These are phyloP conservation scores for Mongoloraphidia duomilia DNA, from an alignment of 2,888 invertebrate genomes.

Conservation along the genomic window DNA sequence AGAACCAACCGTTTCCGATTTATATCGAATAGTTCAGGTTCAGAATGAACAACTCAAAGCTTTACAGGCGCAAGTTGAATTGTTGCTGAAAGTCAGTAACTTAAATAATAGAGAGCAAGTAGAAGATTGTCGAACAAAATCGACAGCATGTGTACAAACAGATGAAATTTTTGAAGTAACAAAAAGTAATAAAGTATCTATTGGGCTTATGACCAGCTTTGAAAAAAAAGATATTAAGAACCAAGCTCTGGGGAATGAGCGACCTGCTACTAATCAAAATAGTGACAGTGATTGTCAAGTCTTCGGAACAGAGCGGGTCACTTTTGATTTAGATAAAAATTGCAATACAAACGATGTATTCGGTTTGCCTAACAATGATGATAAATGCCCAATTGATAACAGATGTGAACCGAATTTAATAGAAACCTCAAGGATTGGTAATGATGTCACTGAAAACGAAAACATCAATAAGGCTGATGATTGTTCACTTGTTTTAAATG, in stretches of 20 bases:
- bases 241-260: no score
- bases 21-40: conserved; percentile 47
- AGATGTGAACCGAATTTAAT: no score
- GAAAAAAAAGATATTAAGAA: conserved; percentile 25
- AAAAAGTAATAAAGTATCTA: conserved; percentile 38
- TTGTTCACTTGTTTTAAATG: conserved; percentile 1
- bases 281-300: no score
- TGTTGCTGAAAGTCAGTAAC: conserved; percentile 28
- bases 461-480: not conserved
- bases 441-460: not conserved
- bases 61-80: conserved; percentile 48
- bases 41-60: conserved; percentile 51
- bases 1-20: conserved; percentile 41
- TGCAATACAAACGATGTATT: no score
- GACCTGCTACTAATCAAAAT: no score
- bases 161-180: not conserved
- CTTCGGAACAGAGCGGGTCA: no score
- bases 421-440: not conserved
- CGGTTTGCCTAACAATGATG: no score
- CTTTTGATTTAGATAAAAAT: no score
- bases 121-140: not conserved
- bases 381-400: no score
- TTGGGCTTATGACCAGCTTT: conserved; percentile 59
- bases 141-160: not conserved
- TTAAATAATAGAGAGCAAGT: not conserved